phyloP scores from a whole-genome alignment of 2,888 invertebrate species.

The Drosophila siamana region DNA sequence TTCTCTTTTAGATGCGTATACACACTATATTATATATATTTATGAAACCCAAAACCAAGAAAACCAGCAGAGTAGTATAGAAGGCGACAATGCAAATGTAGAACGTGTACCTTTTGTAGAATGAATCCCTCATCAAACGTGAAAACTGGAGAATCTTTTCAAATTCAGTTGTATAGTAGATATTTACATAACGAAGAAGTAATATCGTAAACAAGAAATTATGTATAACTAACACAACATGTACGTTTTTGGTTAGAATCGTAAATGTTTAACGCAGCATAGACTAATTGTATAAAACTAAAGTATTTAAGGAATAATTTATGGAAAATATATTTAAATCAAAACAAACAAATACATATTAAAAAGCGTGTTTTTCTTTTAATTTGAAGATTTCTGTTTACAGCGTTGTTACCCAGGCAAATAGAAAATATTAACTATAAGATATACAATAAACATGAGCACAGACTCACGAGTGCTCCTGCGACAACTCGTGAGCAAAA shows the following conservation, averaged over 20 bases:
- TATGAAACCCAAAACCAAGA: slow-evolving; percentile 19
- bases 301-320: slow-evolving; percentile 74
- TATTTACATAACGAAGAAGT: slow-evolving; percentile 38
- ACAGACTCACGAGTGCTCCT: too few species aligned
- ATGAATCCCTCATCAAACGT: slow-evolving; percentile 29
- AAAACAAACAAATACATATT: slow-evolving; percentile 17
- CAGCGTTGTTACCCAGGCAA: not conserved
- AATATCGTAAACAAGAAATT: slow-evolving; percentile 16
- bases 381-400: not conserved
- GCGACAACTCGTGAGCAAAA: too few species aligned
- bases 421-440: not conserved
- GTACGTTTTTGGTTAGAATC: slow-evolving; percentile 43
- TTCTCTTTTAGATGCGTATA: slow-evolving; percentile 24
- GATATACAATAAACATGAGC: too few species aligned
- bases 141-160: slow-evolving; percentile 16
- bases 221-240: slow-evolving; percentile 22
- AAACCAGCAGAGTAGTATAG: slow-evolving; percentile 24
- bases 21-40: slow-evolving; percentile 43
- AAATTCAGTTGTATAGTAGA: slow-evolving; percentile 67
- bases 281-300: slow-evolving; percentile 74
- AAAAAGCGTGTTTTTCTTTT: not conserved
- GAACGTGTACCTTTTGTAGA: slow-evolving; percentile 52
- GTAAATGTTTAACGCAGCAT: slow-evolving; percentile 43
- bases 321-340: slow-evolving; percentile 58
- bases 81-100: slow-evolving; percentile 32